A percentile compares a stretch with the other conserved stretches of the same genome.
phyloP scores from a whole-genome alignment of 2,888 invertebrate genomes.

The Leptogaster cylindrica region DNA sequence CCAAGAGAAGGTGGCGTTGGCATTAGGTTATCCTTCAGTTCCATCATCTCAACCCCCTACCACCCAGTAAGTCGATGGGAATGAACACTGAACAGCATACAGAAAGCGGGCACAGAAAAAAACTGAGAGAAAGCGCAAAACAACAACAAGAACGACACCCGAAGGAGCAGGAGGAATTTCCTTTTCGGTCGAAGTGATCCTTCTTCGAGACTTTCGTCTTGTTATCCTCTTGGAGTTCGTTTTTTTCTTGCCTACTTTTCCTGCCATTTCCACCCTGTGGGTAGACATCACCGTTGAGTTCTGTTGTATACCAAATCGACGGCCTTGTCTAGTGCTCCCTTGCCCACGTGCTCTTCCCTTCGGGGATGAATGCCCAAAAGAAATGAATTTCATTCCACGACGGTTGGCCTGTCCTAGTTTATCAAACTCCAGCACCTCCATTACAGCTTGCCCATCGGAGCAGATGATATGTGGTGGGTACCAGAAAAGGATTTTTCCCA shows the following conservation, averaged over 20 bases:
- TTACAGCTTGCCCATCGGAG: conserved; percentile 37
- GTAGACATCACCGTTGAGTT: conserved; percentile 41
- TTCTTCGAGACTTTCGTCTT: conserved; percentile 45
- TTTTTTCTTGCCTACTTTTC: conserved; percentile 29
- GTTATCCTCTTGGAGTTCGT: conserved; percentile 43
- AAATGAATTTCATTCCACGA: conserved; percentile 42
- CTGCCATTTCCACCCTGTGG: conserved; percentile 34
- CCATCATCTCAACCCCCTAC: conserved; percentile 35
- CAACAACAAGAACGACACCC: conserved; percentile 40
- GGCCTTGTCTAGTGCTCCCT: neutral
- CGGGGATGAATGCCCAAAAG: conserved; percentile 41
- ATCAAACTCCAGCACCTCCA: conserved; percentile 43
- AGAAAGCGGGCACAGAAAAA: conserved; percentile 3
- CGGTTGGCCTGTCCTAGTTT: conserved; percentile 44
- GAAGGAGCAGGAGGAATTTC: conserved; percentile 41
- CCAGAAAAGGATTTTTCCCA: conserved; percentile 42
- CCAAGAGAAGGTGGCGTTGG: conserved; percentile 38
- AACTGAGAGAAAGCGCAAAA: conserved; percentile 31
- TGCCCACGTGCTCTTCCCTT: conserved; percentile 40
- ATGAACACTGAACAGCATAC: conserved; percentile 19
- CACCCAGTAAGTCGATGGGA: conserved; percentile 28
- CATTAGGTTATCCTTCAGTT: conserved; percentile 45
- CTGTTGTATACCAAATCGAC: conserved; percentile 31
- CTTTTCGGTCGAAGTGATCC: conserved; percentile 45
- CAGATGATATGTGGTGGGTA: conserved; percentile 40